Evolutionary conservation across 2,113 vertebrate genomes (phyloP), one percentile per base, ranked within the genome.

Genomic region (Lichenostomus cassidix): DNA sequence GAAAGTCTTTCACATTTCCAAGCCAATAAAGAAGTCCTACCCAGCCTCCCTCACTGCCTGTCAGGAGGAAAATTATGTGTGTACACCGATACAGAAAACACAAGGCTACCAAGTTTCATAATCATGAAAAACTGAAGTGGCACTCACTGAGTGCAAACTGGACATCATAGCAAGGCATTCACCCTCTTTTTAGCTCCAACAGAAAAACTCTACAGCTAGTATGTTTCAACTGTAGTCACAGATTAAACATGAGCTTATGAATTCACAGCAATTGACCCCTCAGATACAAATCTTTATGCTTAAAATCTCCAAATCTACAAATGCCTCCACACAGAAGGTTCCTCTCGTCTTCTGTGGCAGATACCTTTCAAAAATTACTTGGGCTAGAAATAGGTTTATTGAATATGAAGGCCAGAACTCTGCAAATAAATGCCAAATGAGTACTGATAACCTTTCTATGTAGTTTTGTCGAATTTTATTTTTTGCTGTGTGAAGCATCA

Each of bases 401-500:
- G 23, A 90, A 29, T 12, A 82, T 59, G 8, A 63, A 49, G 10
- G 31, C 10, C 15, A 62, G 13, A 85, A 50, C 21, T 86, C 24
- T 5, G 10, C 25, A 83, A 84, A 77, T 39, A 64, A 87, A 83
- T 28, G 15, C 19, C 41, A 77, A 64, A 37, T 46, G 8, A 84
- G 25, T 44, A 59, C 20, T 35, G 15, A 23, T 18, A 2, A 41
- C 10, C 44, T 18, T 37, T 79, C 42, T 58, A 3, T 20, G 62
- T 62, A 6, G 12, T 83, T 89, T 73, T 4, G 1, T 21, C 39
- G 5, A 55, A 64, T 56, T 87, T 89, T 35, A 31, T 60, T 71
- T 49, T 73, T 25, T 0, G 0, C 20, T 68, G 17, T 13, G 31
- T 42, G 18, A 76, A 83, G 24, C 5, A 3, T 22, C 33, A 50